These are phyloP conservation scores for Andricus grossulariae DNA, from an alignment of 1,140 invertebrate genomes.

Conservation along the genomic window DNA sequence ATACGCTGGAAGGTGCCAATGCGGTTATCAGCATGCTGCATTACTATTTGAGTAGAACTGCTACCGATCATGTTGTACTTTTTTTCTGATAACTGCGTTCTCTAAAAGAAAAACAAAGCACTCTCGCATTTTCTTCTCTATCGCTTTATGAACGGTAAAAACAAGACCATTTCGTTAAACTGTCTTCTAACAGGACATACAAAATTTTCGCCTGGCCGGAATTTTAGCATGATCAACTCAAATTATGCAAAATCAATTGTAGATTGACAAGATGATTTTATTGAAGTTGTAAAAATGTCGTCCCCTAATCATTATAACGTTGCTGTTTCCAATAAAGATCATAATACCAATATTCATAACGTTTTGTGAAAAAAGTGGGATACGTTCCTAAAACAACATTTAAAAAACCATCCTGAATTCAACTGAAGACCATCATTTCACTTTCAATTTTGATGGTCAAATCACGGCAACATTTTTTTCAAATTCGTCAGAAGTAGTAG, in stretches of 20 bases:
- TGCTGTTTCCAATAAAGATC: conserved; percentile 1
- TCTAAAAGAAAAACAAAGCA: background rate
- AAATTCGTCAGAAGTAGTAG: background rate
- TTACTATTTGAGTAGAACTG: background rate
- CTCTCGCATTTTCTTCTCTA: background rate
- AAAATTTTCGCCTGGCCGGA: too few species aligned
- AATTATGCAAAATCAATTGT: too few species aligned
- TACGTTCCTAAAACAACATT: background rate
- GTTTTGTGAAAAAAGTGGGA: background rate
- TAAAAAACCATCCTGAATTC: background rate
- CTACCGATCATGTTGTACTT: background rate
- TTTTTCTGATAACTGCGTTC: background rate
- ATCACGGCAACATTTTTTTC: conserved; percentile 5
- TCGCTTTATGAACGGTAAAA: background rate
- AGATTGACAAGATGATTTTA: too few species aligned
- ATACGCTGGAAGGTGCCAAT: background rate
- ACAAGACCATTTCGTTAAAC: background rate
- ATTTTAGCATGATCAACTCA: too few species aligned
- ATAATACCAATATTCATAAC: background rate
- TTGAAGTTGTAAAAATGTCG: too few species aligned
- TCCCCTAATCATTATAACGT: background rate
- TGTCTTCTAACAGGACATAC: background rate
- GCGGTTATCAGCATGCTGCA: background rate
- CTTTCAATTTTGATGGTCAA: background rate
- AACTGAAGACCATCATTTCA: conserved; percentile 14